Conservation (phyloP, 2,888 invertebrate species). For the Omphaloscelis lunosa region DNA sequence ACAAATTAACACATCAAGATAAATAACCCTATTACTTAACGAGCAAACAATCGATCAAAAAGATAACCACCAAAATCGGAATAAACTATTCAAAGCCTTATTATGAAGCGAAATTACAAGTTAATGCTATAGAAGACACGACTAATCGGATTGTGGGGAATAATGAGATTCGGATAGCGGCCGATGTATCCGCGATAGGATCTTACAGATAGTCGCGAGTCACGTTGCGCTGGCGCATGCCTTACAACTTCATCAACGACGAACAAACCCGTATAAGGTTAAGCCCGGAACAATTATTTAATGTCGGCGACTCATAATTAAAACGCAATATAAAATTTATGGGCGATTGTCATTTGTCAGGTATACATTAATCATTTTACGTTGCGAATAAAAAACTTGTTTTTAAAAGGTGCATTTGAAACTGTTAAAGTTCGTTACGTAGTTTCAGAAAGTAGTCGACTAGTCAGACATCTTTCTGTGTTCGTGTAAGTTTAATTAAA, state of each 20-base stretch:
- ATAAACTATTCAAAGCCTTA: conserved; percentile 64
- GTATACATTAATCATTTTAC: conserved; percentile 27
- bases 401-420: conserved; percentile 47
- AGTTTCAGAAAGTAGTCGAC: conserved; percentile 28
- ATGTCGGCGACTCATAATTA: conserved; percentile 64
- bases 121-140: conserved; percentile 72
- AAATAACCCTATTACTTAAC: conserved; percentile 32
- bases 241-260: conserved; percentile 75
- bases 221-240: conserved; percentile 73
- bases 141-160: conserved; percentile 79
- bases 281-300: conserved; percentile 67
- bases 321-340: conserved; percentile 54
- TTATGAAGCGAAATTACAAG: conserved; percentile 67
- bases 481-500: conserved; percentile 46
- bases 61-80: conserved; percentile 58
- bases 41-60: conserved; percentile 42
- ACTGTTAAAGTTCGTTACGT: conserved; percentile 24
- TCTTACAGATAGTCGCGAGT: conserved; percentile 74
- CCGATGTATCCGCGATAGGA: conserved; percentile 77
- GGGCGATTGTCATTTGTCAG: conserved; percentile 52
- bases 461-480: conserved; percentile 29
- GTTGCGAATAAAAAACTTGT: conserved; percentile 35
- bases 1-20: conserved; percentile 41
- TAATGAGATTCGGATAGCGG: conserved; percentile 79
- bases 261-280: conserved; percentile 62